phyloP scores from a whole-genome alignment of 2,113 vertebrate species.

The Arizona elegans region DNA sequence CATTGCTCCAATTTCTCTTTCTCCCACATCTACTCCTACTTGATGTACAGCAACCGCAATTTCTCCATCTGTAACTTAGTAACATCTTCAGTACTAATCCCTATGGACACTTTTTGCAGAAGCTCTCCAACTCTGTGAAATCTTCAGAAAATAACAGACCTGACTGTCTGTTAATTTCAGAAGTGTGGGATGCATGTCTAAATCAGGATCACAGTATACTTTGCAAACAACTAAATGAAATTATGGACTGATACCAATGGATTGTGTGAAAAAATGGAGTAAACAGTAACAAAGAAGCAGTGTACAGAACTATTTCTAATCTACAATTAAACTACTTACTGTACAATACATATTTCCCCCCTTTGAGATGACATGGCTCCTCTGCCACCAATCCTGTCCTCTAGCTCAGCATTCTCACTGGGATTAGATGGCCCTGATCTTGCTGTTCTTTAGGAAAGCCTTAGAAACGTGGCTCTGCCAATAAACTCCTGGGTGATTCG shows the following conservation, averaged over 20 bases:
- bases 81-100: constrained; percentile 6
- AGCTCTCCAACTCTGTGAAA: neutral
- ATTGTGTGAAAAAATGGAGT: neutral
- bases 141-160: neutral
- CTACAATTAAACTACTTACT: neutral
- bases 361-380: neutral
- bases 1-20: neutral
- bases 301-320: neutral
- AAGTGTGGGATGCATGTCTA: neutral
- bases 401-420: neutral
- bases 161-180: neutral
- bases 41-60: neutral
- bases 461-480: neutral
- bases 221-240: neutral
- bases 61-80: neutral
- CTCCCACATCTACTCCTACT: neutral
- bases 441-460: neutral
- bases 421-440: neutral
- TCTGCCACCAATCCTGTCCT: neutral
- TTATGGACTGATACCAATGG: neutral
- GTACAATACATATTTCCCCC: neutral
- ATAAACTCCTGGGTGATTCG: neutral
- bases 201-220: neutral
- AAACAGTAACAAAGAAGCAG: neutral
- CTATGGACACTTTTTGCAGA: neutral